Base-by-base conservation (phyloP, 2,888 invertebrate species). In the Cremastinae sp. region DNA sequence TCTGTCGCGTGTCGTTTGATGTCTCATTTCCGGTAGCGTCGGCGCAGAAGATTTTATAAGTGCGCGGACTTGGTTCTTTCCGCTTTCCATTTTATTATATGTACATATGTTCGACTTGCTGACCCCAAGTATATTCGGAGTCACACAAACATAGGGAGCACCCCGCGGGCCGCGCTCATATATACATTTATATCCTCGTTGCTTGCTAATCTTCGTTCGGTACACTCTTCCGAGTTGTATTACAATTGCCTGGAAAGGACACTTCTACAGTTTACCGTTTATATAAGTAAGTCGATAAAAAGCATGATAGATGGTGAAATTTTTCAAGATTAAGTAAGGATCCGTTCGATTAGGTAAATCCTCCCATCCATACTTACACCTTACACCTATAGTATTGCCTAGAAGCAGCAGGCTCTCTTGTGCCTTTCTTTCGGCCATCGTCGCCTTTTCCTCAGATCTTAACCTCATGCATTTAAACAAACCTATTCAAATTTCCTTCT, bases 191-290 rank as follows among this genome's bases (percentile, higher is more conserved):
- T n/a, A 84, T 87, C 82, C 85, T 85, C 83, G n/a, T n/a, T n/a
- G n/a, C 84, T 86, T 84, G 79, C 80, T 83, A 82, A 81, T 85
- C 79, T 81, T 83, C 82, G 80, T 81, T 83, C 82, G 80, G 82
- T 79, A 83, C 81, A 78, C 73, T n/a, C n/a, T n/a, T 61, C 74
- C 65, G 66, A 59, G 51, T 70, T 65, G 36, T 82, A 68, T 78
- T 78, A 70, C 76, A n/a, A n/a, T 81, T 82, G 82, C 81, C 83
- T 84, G 81, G 79, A 83, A 84, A 85, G 84, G 85, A 85, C 84
- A 84, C 78, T 85, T 87, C 81, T 87, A 83, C 84, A 80, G 81
- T 85, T 83, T 80, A 88, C 85, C 85, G 87, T 88, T 87, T 81
- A 82, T 83, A 80, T 68, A 85, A 84, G 88, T 88, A 86, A 88